Evolutionary conservation across 2,888 invertebrate genomes (phyloP), one percentile per base, ranked within the genome.

Genomic region (Thalpophila matura): DNA sequence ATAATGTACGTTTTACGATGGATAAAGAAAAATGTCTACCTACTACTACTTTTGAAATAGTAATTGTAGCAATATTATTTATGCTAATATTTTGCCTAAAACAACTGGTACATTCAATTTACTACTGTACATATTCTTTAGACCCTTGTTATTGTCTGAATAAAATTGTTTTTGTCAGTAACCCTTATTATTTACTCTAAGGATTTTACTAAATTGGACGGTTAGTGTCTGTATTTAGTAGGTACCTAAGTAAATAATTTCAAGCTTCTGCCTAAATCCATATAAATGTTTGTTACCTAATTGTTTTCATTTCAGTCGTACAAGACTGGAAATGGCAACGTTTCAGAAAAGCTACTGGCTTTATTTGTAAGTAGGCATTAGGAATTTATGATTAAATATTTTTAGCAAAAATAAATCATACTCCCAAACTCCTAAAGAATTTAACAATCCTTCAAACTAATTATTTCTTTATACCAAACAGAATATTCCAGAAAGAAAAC

Each of bases 1-100:
- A 66, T 73, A 73, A 78, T 79, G 74, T 67, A 62, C 51, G 53
- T 77, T 67, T 64, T 53, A 61, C 50, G 65, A 72, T 70, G 51
- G 58, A 61, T 59, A 49, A 59, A 59, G 50, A 43, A 49, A 67
- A 51, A 60, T 6, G 14, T 12, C 4, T 4, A 10, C 12, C n/a
- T n/a, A n/a, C n/a, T 31, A 9, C n/a, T 0, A 14, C 14, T 33
- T 33, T 33, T 6, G n/a, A 1, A 6, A 24, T 33, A 4, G 6
- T n/a, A 22, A 4, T 12, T 40, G 6, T 40, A 12, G 20, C n/a
- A 22, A 22, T 40, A 22, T 12, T 22, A n/a, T 4, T 37, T 4
- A 16, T 2, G 7, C 16, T 37, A 18, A 18, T 10, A 1, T 16
- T n/a, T 33, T n/a, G 1, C 24, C 9, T 14, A 9, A 40, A 54